Evolutionary conservation across 2,113 vertebrate genomes (phyloP).

Genomic region (Colinus virginianus): DNA sequence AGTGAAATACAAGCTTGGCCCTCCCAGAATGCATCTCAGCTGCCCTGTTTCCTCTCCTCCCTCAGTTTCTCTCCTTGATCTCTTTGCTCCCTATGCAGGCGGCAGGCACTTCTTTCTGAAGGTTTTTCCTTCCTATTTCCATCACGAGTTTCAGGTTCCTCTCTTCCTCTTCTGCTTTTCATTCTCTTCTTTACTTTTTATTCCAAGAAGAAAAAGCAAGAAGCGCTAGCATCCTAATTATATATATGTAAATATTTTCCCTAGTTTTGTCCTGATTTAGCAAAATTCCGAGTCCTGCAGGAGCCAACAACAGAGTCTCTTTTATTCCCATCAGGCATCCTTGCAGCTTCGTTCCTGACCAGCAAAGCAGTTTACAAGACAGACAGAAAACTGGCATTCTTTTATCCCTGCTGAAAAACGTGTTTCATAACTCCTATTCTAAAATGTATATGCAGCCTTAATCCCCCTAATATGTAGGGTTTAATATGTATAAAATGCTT

Average conservation of each 20-base stretch:
- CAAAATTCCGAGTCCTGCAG: constrained; percentile 32
- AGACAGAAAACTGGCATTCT: not conserved
- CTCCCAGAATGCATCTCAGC: not conserved
- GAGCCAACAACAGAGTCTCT: not conserved
- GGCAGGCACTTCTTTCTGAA: constrained; percentile 12
- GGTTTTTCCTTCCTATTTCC: not conserved
- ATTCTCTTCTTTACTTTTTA: not conserved
- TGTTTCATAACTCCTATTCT: constrained; percentile 52
- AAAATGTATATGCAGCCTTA: constrained; percentile 59
- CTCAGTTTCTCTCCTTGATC: not conserved
- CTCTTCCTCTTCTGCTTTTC: not conserved
- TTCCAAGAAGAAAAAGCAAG: not conserved
- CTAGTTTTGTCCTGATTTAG: constrained; percentile 41
- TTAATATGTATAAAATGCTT: constrained; percentile 61
- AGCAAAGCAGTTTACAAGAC: constrained; percentile 44
- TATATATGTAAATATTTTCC: constrained; percentile 54
- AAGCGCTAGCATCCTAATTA: constrained; percentile 35
- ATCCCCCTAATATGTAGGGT: constrained; percentile 54
- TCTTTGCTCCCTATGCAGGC: not conserved
- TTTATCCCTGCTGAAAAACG: constrained; percentile 43
- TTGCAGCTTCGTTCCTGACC: not conserved
- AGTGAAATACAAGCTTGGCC: not conserved
- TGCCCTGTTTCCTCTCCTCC: not conserved
- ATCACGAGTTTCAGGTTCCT: not conserved
- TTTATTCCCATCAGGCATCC: constrained; percentile 43